Conservation (phyloP, 2,113 vertebrate species). For the Callorhinus ursinus region DNA sequence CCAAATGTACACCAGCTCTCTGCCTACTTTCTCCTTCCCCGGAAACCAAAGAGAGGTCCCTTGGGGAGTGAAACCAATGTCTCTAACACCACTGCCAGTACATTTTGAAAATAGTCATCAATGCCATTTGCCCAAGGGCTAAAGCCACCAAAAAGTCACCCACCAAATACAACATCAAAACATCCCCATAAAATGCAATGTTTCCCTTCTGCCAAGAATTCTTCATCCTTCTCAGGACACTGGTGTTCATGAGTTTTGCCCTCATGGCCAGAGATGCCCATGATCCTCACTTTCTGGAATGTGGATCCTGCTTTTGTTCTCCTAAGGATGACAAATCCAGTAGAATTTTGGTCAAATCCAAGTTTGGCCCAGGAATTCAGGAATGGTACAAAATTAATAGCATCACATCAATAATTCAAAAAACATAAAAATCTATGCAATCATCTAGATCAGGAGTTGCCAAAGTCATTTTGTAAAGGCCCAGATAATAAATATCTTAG, state of each 20-base stretch:
- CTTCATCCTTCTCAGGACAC: neutral
- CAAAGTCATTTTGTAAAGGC: neutral
- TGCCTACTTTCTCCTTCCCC: neutral
- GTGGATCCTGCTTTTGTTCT: neutral
- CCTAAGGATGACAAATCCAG: neutral
- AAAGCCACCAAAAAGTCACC: neutral
- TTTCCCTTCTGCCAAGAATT: neutral
- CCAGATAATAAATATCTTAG: neutral
- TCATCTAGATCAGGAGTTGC: neutral
- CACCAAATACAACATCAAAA: neutral
- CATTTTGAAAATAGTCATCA: neutral
- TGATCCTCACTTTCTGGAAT: neutral
- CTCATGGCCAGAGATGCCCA: too few relatives aligned
- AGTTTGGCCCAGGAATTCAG: neutral
- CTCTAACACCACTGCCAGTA: neutral
- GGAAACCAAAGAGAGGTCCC: neutral
- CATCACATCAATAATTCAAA: neutral
- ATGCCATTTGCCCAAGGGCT: neutral
- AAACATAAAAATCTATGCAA: neutral
- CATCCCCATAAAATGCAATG: neutral
- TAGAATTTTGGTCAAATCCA: neutral
- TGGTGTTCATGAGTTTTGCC: neutral
- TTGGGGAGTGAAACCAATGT: neutral
- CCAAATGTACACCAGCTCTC: neutral
- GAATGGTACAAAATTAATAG: neutral